Percentiles rank a stretch among this genome's conserved stretches.
Evolutionary conservation across 2,113 vertebrate species (phyloP).

Genomic region (Ptilorrhoa leucosticta): DNA sequence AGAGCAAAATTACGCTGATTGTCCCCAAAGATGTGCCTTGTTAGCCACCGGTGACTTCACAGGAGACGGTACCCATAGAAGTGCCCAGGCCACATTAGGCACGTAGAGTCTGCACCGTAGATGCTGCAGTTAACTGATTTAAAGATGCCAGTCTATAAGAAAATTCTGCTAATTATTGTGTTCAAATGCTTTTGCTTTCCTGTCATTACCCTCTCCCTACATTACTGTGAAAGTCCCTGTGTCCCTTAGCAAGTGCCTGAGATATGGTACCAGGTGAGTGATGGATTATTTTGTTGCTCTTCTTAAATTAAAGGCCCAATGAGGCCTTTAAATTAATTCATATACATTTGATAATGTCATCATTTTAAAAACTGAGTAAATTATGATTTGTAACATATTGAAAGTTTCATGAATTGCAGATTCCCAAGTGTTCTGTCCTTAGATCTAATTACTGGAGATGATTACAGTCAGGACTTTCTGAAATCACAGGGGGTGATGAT

Average conservation of each 20-base stretch:
- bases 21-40: not conserved
- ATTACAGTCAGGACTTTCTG: slow-evolving; percentile 18
- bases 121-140: not conserved
- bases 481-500: not conserved
- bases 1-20: not conserved
- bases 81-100: not conserved
- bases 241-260: not conserved
- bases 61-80: accelerated
- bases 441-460: slow-evolving; percentile 21
- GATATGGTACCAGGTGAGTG: not conserved
- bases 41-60: not conserved
- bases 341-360: not conserved
- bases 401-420: slow-evolving; percentile 13
- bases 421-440: not conserved
- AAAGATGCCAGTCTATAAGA: not conserved
- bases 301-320: not conserved
- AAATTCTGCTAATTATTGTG: not conserved
- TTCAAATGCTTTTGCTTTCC: not conserved
- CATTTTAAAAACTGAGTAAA: not conserved
- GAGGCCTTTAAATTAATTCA: not conserved
- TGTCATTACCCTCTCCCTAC: not conserved
- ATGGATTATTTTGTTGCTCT: not conserved
- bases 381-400: not conserved
- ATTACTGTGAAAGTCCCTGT: not conserved
- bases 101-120: accelerated